Evolutionary conservation across 2,888 invertebrate species (phyloP).

Genomic region (Microplitis manilae): DNA sequence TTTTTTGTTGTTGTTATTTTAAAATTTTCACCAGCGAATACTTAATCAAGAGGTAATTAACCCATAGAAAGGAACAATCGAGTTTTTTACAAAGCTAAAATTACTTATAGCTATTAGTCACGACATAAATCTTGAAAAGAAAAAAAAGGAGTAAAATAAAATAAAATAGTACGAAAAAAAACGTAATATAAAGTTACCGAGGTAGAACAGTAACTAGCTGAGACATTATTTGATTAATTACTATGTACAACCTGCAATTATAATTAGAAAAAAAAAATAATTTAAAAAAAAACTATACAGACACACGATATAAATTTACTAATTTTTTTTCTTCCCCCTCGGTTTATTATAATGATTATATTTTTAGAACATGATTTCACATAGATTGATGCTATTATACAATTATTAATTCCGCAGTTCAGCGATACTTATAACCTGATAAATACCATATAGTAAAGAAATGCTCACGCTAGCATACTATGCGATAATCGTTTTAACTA

Average conservation of each 20-base stretch:
- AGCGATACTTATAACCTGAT: constrained; percentile 18
- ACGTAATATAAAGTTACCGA: neutral
- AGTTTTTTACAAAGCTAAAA: constrained; percentile 8
- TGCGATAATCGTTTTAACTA: neutral
- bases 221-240: neutral
- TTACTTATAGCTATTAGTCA: constrained; percentile 20
- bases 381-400: neutral
- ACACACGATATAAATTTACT: neutral
- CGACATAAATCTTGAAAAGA: constrained; percentile 9
- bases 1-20: neutral
- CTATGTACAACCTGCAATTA: neutral
- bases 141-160: neutral
- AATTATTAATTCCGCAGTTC: constrained; percentile 8
- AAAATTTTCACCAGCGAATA: neutral
- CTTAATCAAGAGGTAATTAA: constrained; percentile 20
- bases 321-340: neutral
- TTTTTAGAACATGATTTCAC: neutral
- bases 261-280: neutral
- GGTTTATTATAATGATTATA: neutral
- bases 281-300: neutral
- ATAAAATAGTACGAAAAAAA: neutral
- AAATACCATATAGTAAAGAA: neutral
- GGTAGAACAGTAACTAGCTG: neutral
- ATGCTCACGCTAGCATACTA: constrained; percentile 13
- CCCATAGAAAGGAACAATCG: constrained; percentile 5